Conservation (phyloP, 2,888 invertebrate genomes). For the Drosophila koepferae region DNA sequence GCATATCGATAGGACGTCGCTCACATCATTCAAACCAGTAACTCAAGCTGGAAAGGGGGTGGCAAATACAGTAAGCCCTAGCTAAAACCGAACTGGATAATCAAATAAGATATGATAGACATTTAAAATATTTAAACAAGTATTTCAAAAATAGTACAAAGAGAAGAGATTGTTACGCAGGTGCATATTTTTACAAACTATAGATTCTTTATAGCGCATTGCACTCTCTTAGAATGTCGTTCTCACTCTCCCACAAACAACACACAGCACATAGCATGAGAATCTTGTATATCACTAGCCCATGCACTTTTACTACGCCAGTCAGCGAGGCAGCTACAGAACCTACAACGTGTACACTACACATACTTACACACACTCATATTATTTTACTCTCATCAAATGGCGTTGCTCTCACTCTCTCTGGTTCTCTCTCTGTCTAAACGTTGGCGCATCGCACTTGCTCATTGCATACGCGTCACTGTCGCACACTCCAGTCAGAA, state of each 20-base stretch:
- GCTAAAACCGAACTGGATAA: neutral
- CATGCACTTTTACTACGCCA: constrained; percentile 53
- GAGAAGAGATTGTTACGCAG: neutral
- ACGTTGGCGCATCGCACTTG: constrained; percentile 59
- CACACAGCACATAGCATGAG: constrained; percentile 32
- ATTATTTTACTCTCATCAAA: constrained; percentile 35
- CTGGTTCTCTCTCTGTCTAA: constrained; percentile 30
- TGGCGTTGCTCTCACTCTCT: neutral
- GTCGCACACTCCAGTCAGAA: constrained; percentile 66
- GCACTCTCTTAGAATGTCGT: neutral
- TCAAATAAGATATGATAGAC: neutral
- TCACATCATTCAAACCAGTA: constrained; percentile 23
- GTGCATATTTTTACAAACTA: neutral
- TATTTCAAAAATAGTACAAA: neutral
- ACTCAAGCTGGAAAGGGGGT: neutral
- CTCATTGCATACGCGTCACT: constrained; percentile 72
- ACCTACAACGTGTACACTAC: constrained; percentile 60
- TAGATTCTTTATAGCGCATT: neutral
- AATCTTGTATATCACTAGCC: constrained; percentile 53
- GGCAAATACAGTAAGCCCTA: constrained; percentile 26
- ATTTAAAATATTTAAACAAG: neutral
- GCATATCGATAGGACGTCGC: constrained; percentile 24
- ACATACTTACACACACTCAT: constrained; percentile 13
- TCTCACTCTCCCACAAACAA: constrained; percentile 12
- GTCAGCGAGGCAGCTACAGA: constrained; percentile 41